Base-by-base conservation (phyloP, 2,113 vertebrate species). In the Lepidothrix coronata region DNA sequence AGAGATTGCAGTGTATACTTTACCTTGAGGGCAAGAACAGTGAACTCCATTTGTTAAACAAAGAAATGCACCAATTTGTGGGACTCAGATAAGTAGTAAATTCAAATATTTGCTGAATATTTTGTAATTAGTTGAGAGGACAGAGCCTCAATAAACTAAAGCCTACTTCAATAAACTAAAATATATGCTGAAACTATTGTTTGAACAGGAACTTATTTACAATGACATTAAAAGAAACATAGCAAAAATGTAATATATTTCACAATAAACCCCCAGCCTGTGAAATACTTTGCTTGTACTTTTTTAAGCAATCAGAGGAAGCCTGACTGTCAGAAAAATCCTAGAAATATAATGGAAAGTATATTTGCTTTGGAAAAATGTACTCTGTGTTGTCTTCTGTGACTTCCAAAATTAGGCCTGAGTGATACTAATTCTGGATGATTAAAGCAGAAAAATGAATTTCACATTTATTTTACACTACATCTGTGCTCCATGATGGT, bases 31-130 rank as follows among this genome's bases (percentile, higher is more conserved):
- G 62, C 59, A 92, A 65, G 95, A 97, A 49, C 97, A 96, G 78
- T 97, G 97, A 98, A 97, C 98, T 98, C 93, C 17, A n/a, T 83
- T 95, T 66, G 77, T 91, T 96, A 97, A 98, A 97, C 94, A 98
- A 81, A 96, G 87, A 93, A 73, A 87, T 91, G 23, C 89, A 80
- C 94, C 85, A 94, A 93, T 97, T 96, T 97, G 61, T 95, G 77
- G 92, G 87, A 63, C 93, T 46, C 80, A 97, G 96, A 88, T 97
- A 97, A 96, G 95, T 96, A 72, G 90, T 91, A 94, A 82, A 62
- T 81, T 93, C 97, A 98, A 98, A 98, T 98, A 98, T 98, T 98
- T 98, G 96, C 96, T 78, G 57, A 96, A 86, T 86, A 96, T 98
- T 98, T 97, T 98, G 97, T 94, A 98, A 98, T 97, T 96, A 92